Conservation (phyloP, 2,888 invertebrate genomes). For the Cremastinae sp. region DNA sequence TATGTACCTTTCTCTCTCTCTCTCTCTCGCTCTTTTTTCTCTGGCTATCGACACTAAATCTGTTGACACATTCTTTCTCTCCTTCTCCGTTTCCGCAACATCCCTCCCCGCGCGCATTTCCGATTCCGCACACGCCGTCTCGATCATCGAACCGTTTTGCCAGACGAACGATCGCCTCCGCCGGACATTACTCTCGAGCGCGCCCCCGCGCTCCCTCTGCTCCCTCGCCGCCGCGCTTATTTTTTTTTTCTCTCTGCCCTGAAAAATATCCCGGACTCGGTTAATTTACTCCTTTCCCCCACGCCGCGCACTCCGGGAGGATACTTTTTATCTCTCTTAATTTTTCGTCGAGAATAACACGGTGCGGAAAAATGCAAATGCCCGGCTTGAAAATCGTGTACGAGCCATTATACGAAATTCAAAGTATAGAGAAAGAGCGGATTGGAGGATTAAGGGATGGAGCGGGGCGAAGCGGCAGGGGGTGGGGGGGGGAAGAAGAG, state of each 20-base stretch:
- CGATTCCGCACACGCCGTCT: constrained; percentile 65
- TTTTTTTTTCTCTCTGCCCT: background rate
- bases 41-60: constrained; percentile 70
- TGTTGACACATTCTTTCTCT: constrained; percentile 72
- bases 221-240: background rate
- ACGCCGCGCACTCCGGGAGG: no score
- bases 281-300: no score
- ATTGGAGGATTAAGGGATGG: constrained; percentile 14
- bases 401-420: constrained; percentile 15
- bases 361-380: no score
- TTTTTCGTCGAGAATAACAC: no score
- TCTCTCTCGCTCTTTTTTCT: constrained; percentile 45
- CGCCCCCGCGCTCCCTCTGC: constrained; percentile 38
- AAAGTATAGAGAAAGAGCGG: background rate
- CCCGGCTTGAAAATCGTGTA: constrained; percentile 34
- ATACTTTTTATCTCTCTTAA: no score
- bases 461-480: no score
- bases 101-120: constrained; percentile 58
- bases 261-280: no score
- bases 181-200: constrained; percentile 48
- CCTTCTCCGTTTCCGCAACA: constrained; percentile 6
- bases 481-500: no score
- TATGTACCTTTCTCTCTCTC: constrained; percentile 41
- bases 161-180: constrained; percentile 58
- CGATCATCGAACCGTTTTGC: constrained; percentile 62